Evolutionary conservation across 2,113 vertebrate species (phyloP).

Genomic region (Pyxicephalus adspersus): DNA sequence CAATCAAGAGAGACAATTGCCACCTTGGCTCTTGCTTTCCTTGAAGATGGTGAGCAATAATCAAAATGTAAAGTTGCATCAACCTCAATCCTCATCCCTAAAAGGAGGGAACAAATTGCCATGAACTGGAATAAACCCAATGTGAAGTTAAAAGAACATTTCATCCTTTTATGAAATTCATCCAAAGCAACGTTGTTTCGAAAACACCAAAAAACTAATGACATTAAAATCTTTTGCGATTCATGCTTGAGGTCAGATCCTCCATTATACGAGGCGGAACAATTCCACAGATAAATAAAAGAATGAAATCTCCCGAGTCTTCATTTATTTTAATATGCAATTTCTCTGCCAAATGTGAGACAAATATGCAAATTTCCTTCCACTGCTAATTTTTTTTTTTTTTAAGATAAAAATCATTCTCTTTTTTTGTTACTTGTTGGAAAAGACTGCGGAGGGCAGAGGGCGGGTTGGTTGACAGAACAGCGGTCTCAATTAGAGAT

Average conservation of each 20-base stretch:
- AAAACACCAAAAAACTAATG: neutral
- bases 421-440: neutral
- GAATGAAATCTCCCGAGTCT: constrained; percentile 9
- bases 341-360: constrained; percentile 9
- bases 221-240: neutral
- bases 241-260: constrained; percentile 5
- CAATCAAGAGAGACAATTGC: too few relatives aligned
- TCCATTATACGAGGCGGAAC: neutral
- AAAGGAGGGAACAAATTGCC: neutral
- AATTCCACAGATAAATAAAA: constrained; percentile 24
- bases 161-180: neutral
- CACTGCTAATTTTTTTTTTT: constrained; percentile 4
- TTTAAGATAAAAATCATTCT: neutral
- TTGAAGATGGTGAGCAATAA: too few relatives aligned
- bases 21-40: too few relatives aligned
- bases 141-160: neutral
- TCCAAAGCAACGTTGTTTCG: neutral
- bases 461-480: neutral
- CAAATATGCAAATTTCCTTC: constrained; percentile 16
- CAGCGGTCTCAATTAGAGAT: neutral
- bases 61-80: too few relatives aligned
- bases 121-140: neutral
- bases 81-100: too few relatives aligned
- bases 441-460: neutral
- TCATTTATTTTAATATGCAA: constrained; percentile 30